phyloP scores from a whole-genome alignment of 2,113 vertebrate genomes.

The Macquaria ambigua region DNA sequence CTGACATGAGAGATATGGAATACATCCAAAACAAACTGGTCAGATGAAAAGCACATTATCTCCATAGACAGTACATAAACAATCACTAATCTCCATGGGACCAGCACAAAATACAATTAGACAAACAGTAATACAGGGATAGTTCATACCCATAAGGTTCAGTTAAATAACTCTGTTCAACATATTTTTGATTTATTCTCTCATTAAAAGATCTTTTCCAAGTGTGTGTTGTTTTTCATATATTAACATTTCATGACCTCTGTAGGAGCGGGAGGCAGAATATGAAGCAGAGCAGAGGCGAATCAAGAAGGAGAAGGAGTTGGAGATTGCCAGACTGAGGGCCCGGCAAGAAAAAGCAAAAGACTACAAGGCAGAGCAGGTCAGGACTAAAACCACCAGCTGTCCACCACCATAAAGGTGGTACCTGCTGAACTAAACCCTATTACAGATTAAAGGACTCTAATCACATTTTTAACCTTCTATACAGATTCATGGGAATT shows the following conservation, averaged over 20 bases:
- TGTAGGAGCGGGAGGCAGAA: conserved; percentile 87
- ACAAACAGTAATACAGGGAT: not conserved
- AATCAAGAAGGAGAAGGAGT: conserved; percentile 89
- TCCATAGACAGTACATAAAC: not conserved
- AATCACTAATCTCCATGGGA: not conserved
- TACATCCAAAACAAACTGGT: conserved; percentile 89
- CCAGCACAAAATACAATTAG: not conserved
- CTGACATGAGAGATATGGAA: conserved; percentile 84
- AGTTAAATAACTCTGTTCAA: not conserved
- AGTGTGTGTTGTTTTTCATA: not conserved
- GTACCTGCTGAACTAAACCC: not conserved
- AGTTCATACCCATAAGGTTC: not conserved
- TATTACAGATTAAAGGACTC: not conserved
- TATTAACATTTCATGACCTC: not conserved
- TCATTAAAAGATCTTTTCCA: not conserved
- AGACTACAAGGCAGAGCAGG: conserved; percentile 90
- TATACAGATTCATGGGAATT: not conserved
- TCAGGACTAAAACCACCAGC: conserved; percentile 59
- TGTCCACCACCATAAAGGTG: not conserved
- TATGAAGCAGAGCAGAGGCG: conserved; percentile 88
- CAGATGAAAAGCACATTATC: conserved; percentile 9
- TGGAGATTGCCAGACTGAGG: conserved; percentile 86
- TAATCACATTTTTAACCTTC: not conserved
- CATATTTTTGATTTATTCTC: not conserved
- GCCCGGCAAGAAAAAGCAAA: conserved; percentile 87